phyloP scores from a whole-genome alignment of 2,888 invertebrate genomes.

The Geotrupes spiniger region DNA sequence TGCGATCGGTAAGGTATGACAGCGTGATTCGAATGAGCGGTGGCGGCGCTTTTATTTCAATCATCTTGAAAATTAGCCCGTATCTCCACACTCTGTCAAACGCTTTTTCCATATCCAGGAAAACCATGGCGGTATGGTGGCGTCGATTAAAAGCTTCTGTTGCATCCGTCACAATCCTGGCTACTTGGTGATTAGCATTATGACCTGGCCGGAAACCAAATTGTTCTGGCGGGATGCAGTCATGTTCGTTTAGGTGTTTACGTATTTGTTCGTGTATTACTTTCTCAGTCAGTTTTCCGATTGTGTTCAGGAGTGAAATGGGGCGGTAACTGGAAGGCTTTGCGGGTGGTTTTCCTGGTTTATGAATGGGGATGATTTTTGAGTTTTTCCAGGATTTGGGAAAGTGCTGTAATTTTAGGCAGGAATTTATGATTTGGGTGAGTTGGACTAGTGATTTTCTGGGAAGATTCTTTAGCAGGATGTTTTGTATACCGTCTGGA shows the following conservation, averaged over 20 bases:
- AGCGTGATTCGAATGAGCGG: conserved; percentile 27
- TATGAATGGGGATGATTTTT: neutral
- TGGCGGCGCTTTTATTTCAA: conserved; percentile 24
- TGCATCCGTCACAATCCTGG: conserved; percentile 4
- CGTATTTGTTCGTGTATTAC: conserved; percentile 16
- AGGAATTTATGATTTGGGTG: no score
- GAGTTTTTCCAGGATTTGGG: neutral
- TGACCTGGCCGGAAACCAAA: conserved; percentile 5
- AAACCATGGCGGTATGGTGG: conserved; percentile 27
- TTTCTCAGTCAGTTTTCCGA: conserved; percentile 27
- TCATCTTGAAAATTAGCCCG: conserved; percentile 37
- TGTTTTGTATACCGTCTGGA: no score
- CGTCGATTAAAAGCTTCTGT: neutral
- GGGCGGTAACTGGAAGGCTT: conserved; percentile 23
- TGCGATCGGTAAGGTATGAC: conserved; percentile 30
- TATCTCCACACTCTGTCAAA: conserved; percentile 40
- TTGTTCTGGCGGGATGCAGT: no score
- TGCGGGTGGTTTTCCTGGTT: neutral
- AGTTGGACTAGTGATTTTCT: neutral
- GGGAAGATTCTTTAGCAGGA: neutral
- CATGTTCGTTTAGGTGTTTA: conserved; percentile 11
- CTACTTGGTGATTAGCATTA: conserved; percentile 5
- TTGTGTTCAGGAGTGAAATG: conserved; percentile 22
- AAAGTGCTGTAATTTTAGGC: neutral
- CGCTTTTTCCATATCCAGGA: conserved; percentile 41